phyloP scores from a whole-genome alignment of 2,113 vertebrate genomes.

The Recurvirostra avosetta region DNA sequence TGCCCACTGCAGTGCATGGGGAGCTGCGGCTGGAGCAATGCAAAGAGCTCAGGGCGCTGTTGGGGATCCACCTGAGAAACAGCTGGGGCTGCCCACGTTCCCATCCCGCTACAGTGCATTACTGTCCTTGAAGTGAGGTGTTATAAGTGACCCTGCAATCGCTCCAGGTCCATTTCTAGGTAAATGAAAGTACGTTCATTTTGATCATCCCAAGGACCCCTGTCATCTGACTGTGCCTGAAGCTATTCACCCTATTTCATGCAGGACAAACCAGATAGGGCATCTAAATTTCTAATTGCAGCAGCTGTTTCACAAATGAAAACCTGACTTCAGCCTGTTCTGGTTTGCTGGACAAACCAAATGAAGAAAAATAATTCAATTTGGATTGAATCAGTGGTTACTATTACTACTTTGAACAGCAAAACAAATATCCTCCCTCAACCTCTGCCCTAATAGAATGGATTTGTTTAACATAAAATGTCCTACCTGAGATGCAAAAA shows the following conservation, averaged over 20 bases:
- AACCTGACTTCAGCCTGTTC: not conserved
- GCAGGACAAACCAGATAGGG: not conserved
- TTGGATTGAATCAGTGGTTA: not conserved
- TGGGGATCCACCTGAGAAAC: not conserved
- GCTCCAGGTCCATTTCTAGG: not conserved
- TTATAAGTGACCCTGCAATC: not conserved
- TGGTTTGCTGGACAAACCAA: not conserved
- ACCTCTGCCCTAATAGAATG: not conserved
- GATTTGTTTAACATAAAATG: not conserved
- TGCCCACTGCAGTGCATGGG: not conserved
- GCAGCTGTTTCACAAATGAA: not conserved
- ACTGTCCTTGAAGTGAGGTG: not conserved
- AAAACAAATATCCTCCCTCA: not conserved
- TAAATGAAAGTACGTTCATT: not conserved
- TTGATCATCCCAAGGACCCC: not conserved
- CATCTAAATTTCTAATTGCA: not conserved
- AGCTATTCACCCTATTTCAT: not conserved
- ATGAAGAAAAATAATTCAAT: not conserved
- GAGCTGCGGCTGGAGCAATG: not conserved
- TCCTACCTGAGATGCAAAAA: not conserved
- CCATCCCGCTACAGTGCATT: not conserved
- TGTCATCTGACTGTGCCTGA: not conserved
- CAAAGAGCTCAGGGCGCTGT: not conserved
- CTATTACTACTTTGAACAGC: conserved; percentile 1
- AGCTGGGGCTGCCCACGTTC: not conserved